Evolutionary conservation across 2,113 vertebrate species (phyloP), one percentile per base, ranked within the genome.

Genomic region (Hippocampus comes): DNA sequence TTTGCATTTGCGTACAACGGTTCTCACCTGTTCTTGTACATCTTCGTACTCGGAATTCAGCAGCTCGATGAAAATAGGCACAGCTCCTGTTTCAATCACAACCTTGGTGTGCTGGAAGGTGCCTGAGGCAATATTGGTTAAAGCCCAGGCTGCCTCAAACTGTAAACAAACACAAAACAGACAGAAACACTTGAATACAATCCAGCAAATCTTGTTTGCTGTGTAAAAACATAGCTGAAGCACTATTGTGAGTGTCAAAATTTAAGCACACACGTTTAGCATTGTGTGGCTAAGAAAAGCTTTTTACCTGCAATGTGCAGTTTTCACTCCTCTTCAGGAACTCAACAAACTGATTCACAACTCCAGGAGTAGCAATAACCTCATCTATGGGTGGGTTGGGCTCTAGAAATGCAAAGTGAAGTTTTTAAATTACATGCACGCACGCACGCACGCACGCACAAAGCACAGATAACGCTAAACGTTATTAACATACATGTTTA

Each of bases 341-440:
- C 74, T 95, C 95, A 69, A 97, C 95, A 88, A 97, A 96, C 84
- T 93, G 93, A 85, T 93, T 94, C 64, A 97, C 93, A 59, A 97
- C 93, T 81, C 95, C 95, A 71, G 93, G 92, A 66, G 95, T 95
- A 84, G 94, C 91, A 85, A 97, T 96, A 8, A 97, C 96, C 90
- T 97, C 95, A 82, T 97, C 95, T 81, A 97, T 97, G 75, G 96
- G 96, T 2, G 96, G 95, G 90, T 97, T 96, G 63, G 96, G 95
- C 76, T 97, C 96, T 97, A 88, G 17, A 38, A 23, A 74, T 18
- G 30, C 67, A 56, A 7, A 63, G 42, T 8, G 27, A 5, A 42
- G 25, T 18, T 21, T 12, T 9, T 23, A 23, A 59, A 57, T 25
- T 6, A 38, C 34, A 34, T 5, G 30, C 5, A 34, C 5, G 4